A percentile compares a stretch with the other conserved stretches of the same genome.
phyloP scores from a whole-genome alignment of 92 coral and sea anemone species.

The Porites cylindrica region DNA sequence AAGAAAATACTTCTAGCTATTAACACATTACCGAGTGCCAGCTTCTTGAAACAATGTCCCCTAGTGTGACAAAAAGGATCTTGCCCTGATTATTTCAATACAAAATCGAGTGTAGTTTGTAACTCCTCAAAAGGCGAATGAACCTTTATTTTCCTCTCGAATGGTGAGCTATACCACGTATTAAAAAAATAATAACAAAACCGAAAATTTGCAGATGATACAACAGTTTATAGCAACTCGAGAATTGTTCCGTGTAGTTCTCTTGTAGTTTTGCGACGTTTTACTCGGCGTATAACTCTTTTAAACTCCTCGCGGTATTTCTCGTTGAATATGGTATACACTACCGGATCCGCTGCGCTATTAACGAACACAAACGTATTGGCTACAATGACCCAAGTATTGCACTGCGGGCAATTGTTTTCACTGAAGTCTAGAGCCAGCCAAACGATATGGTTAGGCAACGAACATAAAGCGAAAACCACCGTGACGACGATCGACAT shows the following conservation, averaged over 20 bases:
- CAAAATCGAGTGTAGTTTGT: too few species aligned
- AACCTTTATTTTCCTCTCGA: too few species aligned
- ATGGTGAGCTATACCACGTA: too few species aligned
- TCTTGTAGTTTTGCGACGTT: background rate
- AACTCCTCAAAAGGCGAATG: too few species aligned
- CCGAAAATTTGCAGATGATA: too few species aligned
- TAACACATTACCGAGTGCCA: too few species aligned
- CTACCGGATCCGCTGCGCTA: constrained; percentile 84
- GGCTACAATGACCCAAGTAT: constrained; percentile 73
- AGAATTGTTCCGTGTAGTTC: background rate
- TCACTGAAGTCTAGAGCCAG: constrained; percentile 70
- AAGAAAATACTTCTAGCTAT: too few species aligned
- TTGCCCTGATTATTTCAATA: too few species aligned
- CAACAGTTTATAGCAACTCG: background rate
- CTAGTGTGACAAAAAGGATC: too few species aligned
- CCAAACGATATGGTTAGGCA: constrained; percentile 86
- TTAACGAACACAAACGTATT: constrained; percentile 78
- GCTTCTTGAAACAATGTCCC: too few species aligned
- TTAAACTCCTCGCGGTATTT: constrained; percentile 78
- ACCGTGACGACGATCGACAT: constrained; percentile 77
- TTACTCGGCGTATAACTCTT: constrained; percentile 27
- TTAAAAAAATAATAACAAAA: too few species aligned
- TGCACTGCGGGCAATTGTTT: constrained; percentile 49
- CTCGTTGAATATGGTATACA: constrained; percentile 78
- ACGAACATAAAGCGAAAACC: constrained; percentile 77